These are phyloP conservation scores for Clarias batrachus DNA, from an alignment of 2,113 vertebrate genomes.

Conservation along the genomic window DNA sequence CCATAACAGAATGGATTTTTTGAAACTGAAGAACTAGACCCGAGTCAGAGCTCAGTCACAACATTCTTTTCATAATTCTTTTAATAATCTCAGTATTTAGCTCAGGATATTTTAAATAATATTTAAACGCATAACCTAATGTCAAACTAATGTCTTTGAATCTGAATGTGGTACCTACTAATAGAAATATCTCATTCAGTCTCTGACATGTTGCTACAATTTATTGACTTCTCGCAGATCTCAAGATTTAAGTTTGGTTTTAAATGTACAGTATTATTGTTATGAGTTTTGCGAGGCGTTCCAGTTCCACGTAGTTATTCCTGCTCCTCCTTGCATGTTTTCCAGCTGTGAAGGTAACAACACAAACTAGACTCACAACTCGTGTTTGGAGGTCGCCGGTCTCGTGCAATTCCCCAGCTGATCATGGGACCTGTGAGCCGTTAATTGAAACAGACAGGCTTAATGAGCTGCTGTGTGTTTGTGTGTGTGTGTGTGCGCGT, in stretches of 20 bases:
- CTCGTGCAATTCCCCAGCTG: constrained; percentile 35
- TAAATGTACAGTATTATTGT: background rate
- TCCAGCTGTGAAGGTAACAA: background rate
- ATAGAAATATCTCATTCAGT: no score
- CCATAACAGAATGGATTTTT: no score
- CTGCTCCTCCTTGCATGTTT: background rate
- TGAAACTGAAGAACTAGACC: no score
- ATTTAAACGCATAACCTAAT: no score
- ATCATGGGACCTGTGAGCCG: constrained; percentile 41
- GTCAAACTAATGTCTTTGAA: no score
- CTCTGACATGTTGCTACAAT: no score
- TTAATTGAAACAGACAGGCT: constrained; percentile 60
- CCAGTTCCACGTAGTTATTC: background rate
- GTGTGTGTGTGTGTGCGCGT: background rate
- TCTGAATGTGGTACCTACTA: no score
- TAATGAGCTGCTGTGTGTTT: constrained; percentile 44
- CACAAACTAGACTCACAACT: background rate
- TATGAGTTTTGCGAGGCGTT: background rate
- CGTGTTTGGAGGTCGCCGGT: background rate
- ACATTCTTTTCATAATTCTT: no score
- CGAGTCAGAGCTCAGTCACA: no score
- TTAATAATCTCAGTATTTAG: no score
- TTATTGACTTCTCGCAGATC: background rate
- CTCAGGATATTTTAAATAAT: no score
- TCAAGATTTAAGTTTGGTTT: background rate